Evolutionary conservation across 2,797 vertebrate genomes (phyloP), one percentile per base, ranked within the genome.

Genomic region (Karalla daura): DNA sequence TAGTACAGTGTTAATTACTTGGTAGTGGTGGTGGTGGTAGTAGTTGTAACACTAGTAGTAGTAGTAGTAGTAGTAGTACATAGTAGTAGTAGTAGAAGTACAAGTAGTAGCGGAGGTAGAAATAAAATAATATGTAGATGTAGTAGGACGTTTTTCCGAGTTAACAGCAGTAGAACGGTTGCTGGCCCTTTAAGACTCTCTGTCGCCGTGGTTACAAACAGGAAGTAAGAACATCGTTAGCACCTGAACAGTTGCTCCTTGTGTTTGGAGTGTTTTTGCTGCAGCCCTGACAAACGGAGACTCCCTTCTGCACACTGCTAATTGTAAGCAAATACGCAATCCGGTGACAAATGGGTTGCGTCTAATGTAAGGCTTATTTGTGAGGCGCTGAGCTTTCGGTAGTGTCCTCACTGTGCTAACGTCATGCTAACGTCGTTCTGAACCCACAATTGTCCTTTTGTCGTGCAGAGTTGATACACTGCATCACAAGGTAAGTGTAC

Each of bases 181-280:
- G 58, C 74, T 75, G 75, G 64, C 73, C 66, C 83, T 87, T 89
- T 89, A 88, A 88, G 71, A 77, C 28, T n/a, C 40, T 1, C 14
- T 0, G 85, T 84, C 60, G 43, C 74, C 78, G 1, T 71, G 79
- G 86, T 80, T 7, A 85, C 86, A 61, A 5, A 1, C 74, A 9
- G 83, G 70, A 76, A 75, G 69, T 60, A 13, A 3, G n/a, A 14
- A 21, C 0, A 4, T 7, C 36, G 12, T 62, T 53, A 67, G 52
- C 64, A 24, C 58, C 62, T 41, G 2, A 45, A 32, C 51, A 10
- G 4, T 30, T 17, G 18, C 1, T 0, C 7, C 3, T 23, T 36
- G 0, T 47, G 0, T 9, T 45, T 7, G 6, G 1, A 5, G 3
- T 4, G 0, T 1, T 40, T 18, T 2, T 0, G 3, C 5, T 3